These are phyloP conservation scores for Zygogramma bicolorata DNA, from an alignment of 2,888 invertebrate genomes.

Conservation along the genomic window DNA sequence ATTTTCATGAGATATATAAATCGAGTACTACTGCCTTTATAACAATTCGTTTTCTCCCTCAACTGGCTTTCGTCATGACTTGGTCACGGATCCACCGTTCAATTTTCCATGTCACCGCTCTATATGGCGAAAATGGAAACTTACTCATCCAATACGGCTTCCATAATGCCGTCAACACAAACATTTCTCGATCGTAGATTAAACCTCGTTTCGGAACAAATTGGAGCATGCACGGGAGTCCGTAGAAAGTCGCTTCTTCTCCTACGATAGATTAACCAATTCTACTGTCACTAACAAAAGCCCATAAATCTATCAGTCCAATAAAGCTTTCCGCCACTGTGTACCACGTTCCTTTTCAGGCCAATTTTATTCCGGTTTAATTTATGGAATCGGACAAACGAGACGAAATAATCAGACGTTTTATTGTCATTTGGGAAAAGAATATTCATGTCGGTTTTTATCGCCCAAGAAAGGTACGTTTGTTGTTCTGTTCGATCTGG, in stretches of 20 bases:
- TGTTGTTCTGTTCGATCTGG: not conserved
- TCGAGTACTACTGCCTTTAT: too few species aligned
- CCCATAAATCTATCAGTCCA: conserved; percentile 38
- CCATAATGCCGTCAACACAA: conserved; percentile 32
- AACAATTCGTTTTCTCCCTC: too few species aligned
- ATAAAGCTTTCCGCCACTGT: conserved; percentile 29
- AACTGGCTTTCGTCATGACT: too few species aligned
- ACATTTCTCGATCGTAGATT: conserved; percentile 35
- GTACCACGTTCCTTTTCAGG: conserved; percentile 4
- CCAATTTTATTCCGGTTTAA: conserved; percentile 11
- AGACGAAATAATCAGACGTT: conserved; percentile 12
- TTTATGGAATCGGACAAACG: conserved; percentile 9
- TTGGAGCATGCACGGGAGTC: conserved; percentile 25
- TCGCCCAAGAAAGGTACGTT: not conserved
- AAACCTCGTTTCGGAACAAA: conserved; percentile 36
- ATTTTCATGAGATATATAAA: too few species aligned
- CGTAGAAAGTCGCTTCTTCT: conserved; percentile 37
- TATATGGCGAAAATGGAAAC: not conserved
- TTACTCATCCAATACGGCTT: conserved; percentile 18
- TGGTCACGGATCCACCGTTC: too few species aligned
- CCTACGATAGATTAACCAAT: conserved; percentile 37
- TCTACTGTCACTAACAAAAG: conserved; percentile 37
- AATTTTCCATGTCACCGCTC: not conserved
- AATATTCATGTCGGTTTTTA: conserved; percentile 3
- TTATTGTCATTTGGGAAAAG: conserved; percentile 3